phyloP scores from a whole-genome alignment of 2,113 vertebrate genomes.

The Tenebrosternarchus preto region DNA sequence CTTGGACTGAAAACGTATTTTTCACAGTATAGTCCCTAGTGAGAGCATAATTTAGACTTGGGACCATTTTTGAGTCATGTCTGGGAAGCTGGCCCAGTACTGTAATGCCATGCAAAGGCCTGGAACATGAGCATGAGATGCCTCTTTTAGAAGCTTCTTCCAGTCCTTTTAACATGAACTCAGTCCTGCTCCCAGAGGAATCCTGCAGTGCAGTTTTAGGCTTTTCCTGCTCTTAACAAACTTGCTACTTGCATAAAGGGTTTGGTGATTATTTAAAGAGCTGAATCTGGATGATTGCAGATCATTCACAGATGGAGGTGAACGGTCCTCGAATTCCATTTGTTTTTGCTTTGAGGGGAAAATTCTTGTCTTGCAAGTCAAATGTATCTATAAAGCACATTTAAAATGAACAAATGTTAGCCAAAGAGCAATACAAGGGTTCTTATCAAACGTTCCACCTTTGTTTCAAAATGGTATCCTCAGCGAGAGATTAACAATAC shows the following conservation, averaged over 20 bases:
- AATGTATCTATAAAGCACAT: no score
- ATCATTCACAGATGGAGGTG: no score
- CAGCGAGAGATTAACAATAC: no score
- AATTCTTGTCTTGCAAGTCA: no score
- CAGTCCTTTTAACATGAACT: conserved; percentile 1
- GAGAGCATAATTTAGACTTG: not conserved
- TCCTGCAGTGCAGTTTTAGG: not conserved
- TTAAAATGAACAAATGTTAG: no score
- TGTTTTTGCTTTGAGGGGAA: no score
- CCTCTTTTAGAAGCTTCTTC: not conserved
- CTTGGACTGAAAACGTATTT: not conserved
- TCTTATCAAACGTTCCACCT: no score
- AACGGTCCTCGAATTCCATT: no score
- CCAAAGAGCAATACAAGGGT: no score
- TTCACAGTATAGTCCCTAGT: not conserved
- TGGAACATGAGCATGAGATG: not conserved
- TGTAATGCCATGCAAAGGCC: not conserved
- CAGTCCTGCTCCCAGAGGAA: not conserved
- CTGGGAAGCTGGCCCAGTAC: conserved; percentile 21
- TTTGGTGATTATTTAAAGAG: conserved; percentile 3
- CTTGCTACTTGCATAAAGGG: not conserved
- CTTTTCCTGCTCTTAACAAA: not conserved
- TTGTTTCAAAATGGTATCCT: no score
- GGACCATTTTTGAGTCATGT: not conserved
- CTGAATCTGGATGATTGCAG: not conserved